Percentiles rank a stretch among this genome's conserved stretches.
Evolutionary conservation across 2,888 invertebrate species (phyloP).

Genomic region (Himalopsyche kuldschensis): DNA sequence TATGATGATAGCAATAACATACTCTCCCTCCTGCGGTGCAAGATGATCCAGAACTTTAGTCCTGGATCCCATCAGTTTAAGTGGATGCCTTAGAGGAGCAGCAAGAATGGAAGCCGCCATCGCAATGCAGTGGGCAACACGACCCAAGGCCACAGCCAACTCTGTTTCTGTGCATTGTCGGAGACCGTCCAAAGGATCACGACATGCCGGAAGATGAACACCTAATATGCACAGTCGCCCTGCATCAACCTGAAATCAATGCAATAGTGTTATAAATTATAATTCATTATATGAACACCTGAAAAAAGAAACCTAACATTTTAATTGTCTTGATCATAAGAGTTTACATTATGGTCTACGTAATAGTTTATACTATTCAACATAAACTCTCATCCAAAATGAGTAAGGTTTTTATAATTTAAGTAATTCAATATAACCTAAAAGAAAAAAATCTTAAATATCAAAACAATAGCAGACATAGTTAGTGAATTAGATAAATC

Average conservation of each 20-base stretch:
- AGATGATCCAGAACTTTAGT: conserved; percentile 81
- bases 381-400: too few relatives aligned
- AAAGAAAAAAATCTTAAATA: too few relatives aligned
- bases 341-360: too few relatives aligned
- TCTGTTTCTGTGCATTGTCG: conserved; percentile 57
- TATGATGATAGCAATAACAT: conserved; percentile 41
- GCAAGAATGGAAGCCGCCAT: conserved; percentile 82
- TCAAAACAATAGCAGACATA: too few relatives aligned
- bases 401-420: too few relatives aligned
- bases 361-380: too few relatives aligned
- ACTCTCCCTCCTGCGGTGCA: conserved; percentile 56
- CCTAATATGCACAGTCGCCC: conserved; percentile 48
- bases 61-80: conserved; percentile 79
- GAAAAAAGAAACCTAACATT: too few relatives aligned
- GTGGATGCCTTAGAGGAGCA: conserved; percentile 82
- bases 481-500: too few relatives aligned
- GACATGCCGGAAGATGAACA: conserved; percentile 50
- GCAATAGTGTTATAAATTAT: neutral
- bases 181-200: conserved; percentile 46
- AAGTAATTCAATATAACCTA: too few relatives aligned
- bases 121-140: conserved; percentile 79
- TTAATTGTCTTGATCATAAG: too few relatives aligned
- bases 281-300: too few relatives aligned
- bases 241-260: conserved; percentile 45
- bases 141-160: conserved; percentile 85